Evolutionary conservation across 2,797 vertebrate species (phyloP), one percentile per base, ranked within the genome.

Genomic region (Vultur gryphus): DNA sequence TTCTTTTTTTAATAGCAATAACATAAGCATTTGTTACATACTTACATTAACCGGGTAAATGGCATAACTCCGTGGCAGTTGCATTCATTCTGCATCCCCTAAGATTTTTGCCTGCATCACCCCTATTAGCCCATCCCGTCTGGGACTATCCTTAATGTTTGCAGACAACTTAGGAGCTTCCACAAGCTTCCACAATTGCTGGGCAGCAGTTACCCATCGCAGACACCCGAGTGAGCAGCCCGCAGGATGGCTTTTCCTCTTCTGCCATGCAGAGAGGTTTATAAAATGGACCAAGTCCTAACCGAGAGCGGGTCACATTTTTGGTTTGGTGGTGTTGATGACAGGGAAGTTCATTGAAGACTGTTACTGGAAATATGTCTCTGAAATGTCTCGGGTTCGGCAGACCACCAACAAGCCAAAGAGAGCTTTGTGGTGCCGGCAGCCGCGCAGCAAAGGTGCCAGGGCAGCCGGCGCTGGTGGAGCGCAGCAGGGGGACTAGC

Each of bases 1-100:
- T 31, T 37, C 16, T 24, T 25, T 51, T 41, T 21, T 8, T 7
- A 41, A 37, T 29, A 16, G 25, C 33, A 9, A 3, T 41, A 46
- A 16, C 26, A 2, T 23, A 9, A 5, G 29, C 11, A 7, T 23
- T 23, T 3, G 1, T 4, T 29, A 16, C 4, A 3, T 7, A 16
- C 26, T 20, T 26, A 17, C 7, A 16, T 41, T 35, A 43, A 6
- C 37, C 12, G 52, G 23, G 66, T 21, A 26, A 71, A 35, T 2
- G 5, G 18, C 33, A 10, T 10, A 29, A 25, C 41, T 13, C 41
- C 0, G 1, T 26, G 61, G 48, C 62, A 46, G 55, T n/a, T 26
- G 49, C 33, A 10, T 41, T 39, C 39, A 46, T 33, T 62, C 37
- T 61, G 59, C 54, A 11, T 29, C 26, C 19, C 16, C 35, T 18